Conservation (phyloP, 2,113 vertebrate species). For the Casuarius casuarius region DNA sequence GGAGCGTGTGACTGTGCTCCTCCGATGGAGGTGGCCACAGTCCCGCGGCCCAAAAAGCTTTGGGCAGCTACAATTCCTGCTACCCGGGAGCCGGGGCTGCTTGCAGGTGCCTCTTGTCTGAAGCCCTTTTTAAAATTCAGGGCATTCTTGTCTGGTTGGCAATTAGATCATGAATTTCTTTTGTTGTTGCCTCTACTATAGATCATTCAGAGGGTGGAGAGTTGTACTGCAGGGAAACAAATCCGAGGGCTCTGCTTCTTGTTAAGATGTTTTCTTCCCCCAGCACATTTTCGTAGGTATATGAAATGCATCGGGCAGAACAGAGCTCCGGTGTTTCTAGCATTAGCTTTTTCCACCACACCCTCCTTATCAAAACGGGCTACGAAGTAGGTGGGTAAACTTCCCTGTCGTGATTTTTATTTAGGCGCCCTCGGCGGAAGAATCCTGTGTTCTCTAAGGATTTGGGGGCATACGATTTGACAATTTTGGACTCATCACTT, state of each 20-base stretch:
- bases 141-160: slow-evolving; percentile 13
- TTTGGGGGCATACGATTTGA: neutral
- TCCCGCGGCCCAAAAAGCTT: neutral
- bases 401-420: neutral
- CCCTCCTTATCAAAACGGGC: neutral
- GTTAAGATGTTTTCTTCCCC: neutral
- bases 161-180: slow-evolving; percentile 59
- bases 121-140: slow-evolving; percentile 21
- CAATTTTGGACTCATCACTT: neutral
- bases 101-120: slow-evolving; percentile 52
- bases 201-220: slow-evolving; percentile 39
- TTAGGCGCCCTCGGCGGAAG: neutral
- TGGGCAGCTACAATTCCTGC: neutral
- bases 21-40: neutral
- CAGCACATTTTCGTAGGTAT: neutral
- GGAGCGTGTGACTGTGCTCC: neutral
- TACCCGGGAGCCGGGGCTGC: neutral
- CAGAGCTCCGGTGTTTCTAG: neutral
- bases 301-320: neutral
- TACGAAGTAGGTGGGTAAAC: neutral
- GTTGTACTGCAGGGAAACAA: slow-evolving; percentile 8
- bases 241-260: slow-evolving; percentile 14
- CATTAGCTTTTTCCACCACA: accelerated
- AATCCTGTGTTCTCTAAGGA: neutral
- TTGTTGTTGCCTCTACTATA: slow-evolving; percentile 14